Evolutionary conservation across 2,797 vertebrate genomes (phyloP).

Genomic region (Salmo trutta): DNA sequence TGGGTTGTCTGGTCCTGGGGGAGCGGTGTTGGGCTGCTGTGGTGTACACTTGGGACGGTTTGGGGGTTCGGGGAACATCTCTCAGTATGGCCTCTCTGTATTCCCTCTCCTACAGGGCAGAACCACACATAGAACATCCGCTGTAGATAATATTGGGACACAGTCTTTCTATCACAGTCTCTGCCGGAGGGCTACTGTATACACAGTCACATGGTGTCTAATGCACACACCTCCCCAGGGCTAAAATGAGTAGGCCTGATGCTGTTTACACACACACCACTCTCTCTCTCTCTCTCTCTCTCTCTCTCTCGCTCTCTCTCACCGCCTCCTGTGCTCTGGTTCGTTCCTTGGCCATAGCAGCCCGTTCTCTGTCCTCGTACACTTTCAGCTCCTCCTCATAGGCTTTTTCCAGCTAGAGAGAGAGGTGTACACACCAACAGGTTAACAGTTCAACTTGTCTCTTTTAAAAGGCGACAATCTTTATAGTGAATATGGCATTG

Average conservation of each 20-base stretch:
- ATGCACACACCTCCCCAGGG: neutral
- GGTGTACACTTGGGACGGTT: slow-evolving; percentile 65
- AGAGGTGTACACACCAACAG: slow-evolving; percentile 3
- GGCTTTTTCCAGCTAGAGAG: slow-evolving; percentile 69
- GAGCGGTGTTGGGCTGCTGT: slow-evolving; percentile 51
- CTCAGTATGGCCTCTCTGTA: slow-evolving; percentile 80
- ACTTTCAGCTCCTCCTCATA: slow-evolving; percentile 81
- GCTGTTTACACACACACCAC: neutral
- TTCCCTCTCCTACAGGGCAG: slow-evolving; percentile 78
- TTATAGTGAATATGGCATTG: neutral
- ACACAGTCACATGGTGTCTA: neutral
- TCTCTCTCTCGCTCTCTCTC: slow-evolving; percentile 13
- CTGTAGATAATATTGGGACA: neutral
- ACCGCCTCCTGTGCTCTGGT: slow-evolving; percentile 75
- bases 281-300: slow-evolving; percentile 5
- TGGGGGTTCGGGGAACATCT: slow-evolving; percentile 68
- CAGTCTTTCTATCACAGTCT: neutral
- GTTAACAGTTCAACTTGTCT: neutral
- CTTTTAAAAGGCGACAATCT: neutral
- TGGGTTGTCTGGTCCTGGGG: slow-evolving; percentile 54
- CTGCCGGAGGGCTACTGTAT: neutral
- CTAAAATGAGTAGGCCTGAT: neutral
- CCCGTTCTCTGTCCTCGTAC: slow-evolving; percentile 74
- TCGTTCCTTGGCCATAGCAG: slow-evolving; percentile 70
- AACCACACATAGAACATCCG: slow-evolving; percentile 15